Evolutionary conservation across 2,113 vertebrate species (phyloP), one percentile per base, ranked within the genome.

Genomic region (Aphyosemion australe): DNA sequence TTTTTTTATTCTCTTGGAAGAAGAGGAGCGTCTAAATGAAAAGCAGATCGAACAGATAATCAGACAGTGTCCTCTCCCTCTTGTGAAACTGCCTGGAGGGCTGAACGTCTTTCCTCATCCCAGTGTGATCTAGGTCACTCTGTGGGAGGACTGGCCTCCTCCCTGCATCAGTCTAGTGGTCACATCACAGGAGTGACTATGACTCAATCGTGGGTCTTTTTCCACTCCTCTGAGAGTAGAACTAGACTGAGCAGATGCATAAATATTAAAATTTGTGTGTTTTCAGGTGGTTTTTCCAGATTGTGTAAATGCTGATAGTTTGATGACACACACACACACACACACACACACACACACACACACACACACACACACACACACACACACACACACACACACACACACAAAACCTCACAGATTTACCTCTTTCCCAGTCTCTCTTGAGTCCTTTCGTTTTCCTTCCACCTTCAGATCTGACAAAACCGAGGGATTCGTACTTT

Each of bases 401-500:
- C 2, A 46, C 47, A 32, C 0, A 9, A 8, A 39, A 39, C 49
- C 4, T 32, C 6, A 2, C 34, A 10, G 15, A 47, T 61, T 45
- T 84, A 96, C 95, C 95, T 96, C 94, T 82, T 94, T 95, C 78
- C 21, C 92, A 76, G 61, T 32, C 85, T 94, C 90, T 84, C 85
- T 88, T 48, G 53, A 50, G 51, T 93, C 88, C 91, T 91, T 90
- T 93, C 88, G 92, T 91, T 93, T 88, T 90, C n/a, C 67, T 56
- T 75, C 66, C 49, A 32, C 51, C 60, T 86, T 76, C 46, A 76
- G 59, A 8, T 69, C 82, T 54, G 78, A 82, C 49, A 65, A 61
- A 72, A 66, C 51, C 11, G 66, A 68, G 4, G 79, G n/a, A 41
- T 83, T 82, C 53, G 93, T 93, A 91, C 93, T 93, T 86, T 91